phyloP scores from a whole-genome alignment of 2,113 vertebrate species.

The Takifugu flavidus region DNA sequence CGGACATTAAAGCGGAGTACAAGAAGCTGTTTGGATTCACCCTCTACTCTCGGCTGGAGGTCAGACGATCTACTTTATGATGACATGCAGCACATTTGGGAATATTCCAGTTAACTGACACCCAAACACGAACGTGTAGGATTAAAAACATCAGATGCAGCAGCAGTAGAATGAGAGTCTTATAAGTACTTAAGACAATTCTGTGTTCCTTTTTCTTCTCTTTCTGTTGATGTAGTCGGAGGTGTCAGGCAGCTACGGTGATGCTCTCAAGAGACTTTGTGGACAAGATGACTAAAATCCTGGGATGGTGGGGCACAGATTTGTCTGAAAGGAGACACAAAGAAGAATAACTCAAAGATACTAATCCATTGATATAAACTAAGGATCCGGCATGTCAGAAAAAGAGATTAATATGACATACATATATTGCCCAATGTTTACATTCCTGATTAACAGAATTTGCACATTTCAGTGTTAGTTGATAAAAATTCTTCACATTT shows the following conservation, averaged over 20 bases:
- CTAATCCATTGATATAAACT: no score
- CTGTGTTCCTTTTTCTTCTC: neutral
- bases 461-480: no score
- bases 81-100: neutral
- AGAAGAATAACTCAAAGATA: neutral
- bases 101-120: neutral
- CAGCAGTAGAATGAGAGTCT: neutral
- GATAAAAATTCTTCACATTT: no score
- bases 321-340: neutral
- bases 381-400: no score
- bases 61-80: slow-evolving; percentile 40
- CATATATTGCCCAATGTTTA: no score
- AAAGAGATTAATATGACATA: no score
- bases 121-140: no score
- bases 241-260: slow-evolving; percentile 52
- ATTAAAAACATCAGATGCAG: neutral
- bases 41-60: slow-evolving; percentile 78
- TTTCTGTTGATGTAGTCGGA: slow-evolving; percentile 52
- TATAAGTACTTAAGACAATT: neutral
- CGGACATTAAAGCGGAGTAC: slow-evolving; percentile 84
- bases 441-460: no score
- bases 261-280: slow-evolving; percentile 60
- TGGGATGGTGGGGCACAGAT: neutral
- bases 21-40: slow-evolving; percentile 80
- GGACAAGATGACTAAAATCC: slow-evolving; percentile 57